Evolutionary conservation across 2,797 vertebrate genomes (phyloP).

Genomic region (Hirundo rustica): DNA sequence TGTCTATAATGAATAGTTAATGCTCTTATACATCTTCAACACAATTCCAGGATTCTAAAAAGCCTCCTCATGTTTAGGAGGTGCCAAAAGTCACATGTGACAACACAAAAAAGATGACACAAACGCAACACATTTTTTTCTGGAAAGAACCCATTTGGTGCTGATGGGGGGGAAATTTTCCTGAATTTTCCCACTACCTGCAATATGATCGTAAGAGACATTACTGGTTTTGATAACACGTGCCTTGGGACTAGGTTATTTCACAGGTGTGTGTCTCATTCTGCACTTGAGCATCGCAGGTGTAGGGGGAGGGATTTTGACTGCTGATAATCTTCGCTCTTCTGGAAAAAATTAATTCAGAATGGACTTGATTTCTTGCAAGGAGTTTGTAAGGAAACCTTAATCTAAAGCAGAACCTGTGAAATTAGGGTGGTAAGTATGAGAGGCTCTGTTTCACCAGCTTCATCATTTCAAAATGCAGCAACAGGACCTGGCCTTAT

Average conservation of each 20-base stretch:
- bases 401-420: background rate
- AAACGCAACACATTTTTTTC: background rate
- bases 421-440: background rate
- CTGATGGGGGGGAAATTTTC: background rate
- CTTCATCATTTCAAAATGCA: background rate
- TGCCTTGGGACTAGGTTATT: background rate
- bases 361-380: background rate
- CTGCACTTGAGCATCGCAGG: accelerated
- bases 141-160: background rate
- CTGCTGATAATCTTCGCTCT: background rate
- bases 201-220: background rate
- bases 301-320: background rate
- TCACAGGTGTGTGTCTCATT: background rate
- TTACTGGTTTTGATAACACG: background rate
- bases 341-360: background rate
- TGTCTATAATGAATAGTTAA: background rate
- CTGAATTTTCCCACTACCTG: background rate
- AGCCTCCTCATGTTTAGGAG: background rate
- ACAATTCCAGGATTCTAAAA: background rate
- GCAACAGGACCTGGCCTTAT: accelerated
- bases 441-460: background rate
- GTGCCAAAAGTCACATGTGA: background rate
- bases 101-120: background rate
- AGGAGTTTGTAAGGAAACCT: background rate
- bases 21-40: background rate